Conservation (phyloP, 2,797 vertebrate species). For the Uromys caudimaculatus region DNA sequence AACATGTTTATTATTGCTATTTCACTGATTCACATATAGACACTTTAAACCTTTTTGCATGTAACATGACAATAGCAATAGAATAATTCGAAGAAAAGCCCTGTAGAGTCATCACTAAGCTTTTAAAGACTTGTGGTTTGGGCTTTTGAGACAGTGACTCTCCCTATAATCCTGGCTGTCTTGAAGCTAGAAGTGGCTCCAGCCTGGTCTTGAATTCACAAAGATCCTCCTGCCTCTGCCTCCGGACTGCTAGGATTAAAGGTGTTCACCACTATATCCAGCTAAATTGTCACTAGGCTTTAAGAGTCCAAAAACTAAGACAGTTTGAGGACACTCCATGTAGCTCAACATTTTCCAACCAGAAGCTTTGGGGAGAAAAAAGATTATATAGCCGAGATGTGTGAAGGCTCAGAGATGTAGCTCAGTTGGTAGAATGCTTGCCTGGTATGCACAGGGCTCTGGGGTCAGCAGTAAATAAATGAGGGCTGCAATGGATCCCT, state of each 20-base stretch:
- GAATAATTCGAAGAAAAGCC: conserved; percentile 1
- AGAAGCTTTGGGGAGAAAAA: not conserved
- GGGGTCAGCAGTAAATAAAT: no score
- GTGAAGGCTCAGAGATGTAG: not conserved
- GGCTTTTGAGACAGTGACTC: not conserved
- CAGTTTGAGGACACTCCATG: not conserved
- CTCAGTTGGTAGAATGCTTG: not conserved
- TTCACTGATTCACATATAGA: conserved; percentile 4
- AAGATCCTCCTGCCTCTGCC: not conserved
- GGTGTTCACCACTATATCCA: not conserved
- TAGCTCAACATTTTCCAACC: not conserved
- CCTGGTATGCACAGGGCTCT: no score
- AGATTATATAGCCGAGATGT: not conserved
- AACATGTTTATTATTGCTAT: conserved; percentile 5
- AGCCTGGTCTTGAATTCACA: not conserved
- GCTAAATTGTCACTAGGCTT: conserved; percentile 3
- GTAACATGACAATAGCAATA: conserved; percentile 37
- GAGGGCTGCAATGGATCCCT: not conserved
- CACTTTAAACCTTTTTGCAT: conserved; percentile 34
- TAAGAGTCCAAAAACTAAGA: conserved; percentile 35
- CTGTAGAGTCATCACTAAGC: not conserved
- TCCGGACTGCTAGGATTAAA: not conserved
- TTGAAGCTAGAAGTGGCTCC: not conserved
- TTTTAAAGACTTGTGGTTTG: not conserved
- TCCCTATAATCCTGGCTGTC: not conserved